Conservation (phyloP, 2,888 invertebrate genomes). For the Harmothoe impar region DNA sequence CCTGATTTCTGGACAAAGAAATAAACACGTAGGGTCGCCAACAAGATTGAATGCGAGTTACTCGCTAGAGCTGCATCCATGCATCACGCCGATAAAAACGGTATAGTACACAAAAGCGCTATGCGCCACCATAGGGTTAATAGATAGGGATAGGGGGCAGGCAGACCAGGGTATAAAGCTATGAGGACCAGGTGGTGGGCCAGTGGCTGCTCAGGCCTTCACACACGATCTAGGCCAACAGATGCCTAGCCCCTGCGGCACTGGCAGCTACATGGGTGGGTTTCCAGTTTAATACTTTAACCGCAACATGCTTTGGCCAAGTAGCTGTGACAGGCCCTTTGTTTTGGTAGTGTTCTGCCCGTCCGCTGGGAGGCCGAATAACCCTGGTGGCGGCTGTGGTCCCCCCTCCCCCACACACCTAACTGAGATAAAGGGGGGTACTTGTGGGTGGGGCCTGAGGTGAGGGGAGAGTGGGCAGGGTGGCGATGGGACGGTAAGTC, state of each 20-base stretch:
- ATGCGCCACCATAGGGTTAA: no score
- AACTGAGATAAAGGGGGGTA: neutral
- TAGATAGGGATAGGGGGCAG: no score
- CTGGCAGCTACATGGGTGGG: slow-evolving; percentile 8
- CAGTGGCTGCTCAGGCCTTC: no score
- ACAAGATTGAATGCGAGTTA: no score
- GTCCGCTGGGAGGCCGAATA: neutral
- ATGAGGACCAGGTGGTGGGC: no score
- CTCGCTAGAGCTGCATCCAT: no score
- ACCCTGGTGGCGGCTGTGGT: neutral
- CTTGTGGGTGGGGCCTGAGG: neutral
- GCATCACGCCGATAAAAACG: no score
- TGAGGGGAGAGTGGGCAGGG: neutral
- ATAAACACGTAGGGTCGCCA: no score
- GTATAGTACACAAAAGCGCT: no score
- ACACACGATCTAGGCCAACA: slow-evolving; percentile 1
- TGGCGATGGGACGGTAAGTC: slow-evolving; percentile 3
- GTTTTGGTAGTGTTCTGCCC: neutral
- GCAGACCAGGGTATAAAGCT: no score
- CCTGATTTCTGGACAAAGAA: no score
- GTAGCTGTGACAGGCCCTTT: neutral
- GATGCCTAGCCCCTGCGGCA: neutral
- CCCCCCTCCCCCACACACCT: neutral
- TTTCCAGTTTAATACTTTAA: slow-evolving; percentile 30
- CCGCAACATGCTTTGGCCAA: slow-evolving; percentile 2